Percentiles rank a stretch among this genome's conserved stretches.
These are phyloP conservation scores for Pica pica DNA, from an alignment of 2,113 vertebrate genomes.

Conservation along the genomic window DNA sequence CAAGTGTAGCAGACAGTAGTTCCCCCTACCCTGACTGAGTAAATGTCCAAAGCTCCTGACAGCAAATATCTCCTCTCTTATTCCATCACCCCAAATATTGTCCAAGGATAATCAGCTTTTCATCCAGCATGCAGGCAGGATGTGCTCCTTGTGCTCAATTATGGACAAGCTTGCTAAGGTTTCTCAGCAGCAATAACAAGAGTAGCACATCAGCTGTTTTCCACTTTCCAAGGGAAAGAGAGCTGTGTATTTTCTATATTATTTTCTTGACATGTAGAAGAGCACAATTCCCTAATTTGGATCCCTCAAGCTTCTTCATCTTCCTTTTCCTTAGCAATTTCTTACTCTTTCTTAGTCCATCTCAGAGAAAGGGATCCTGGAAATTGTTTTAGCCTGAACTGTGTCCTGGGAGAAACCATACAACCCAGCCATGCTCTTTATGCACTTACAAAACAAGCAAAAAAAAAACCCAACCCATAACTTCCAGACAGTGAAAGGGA, in stretches of 20 bases:
- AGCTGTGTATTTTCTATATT: background rate
- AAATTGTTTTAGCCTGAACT: background rate
- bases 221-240: background rate
- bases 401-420: background rate
- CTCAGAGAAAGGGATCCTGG: background rate
- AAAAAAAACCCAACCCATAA: background rate
- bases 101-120: background rate
- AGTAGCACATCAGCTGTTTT: background rate
- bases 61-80: background rate
- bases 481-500: background rate
- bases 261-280: background rate
- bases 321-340: background rate
- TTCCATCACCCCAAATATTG: background rate
- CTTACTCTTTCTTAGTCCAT: background rate
- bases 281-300: background rate
- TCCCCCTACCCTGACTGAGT: rapidly evolving
- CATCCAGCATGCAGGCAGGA: background rate
- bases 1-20: rapidly evolving
- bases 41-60: background rate
- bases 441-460: background rate
- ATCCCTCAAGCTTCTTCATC: background rate
- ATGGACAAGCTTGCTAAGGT: background rate
- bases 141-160: background rate
- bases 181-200: background rate
- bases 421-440: background rate